These are phyloP conservation scores for Nemotelus nigrinus DNA, from an alignment of 2,888 invertebrate species.

Conservation along the genomic window DNA sequence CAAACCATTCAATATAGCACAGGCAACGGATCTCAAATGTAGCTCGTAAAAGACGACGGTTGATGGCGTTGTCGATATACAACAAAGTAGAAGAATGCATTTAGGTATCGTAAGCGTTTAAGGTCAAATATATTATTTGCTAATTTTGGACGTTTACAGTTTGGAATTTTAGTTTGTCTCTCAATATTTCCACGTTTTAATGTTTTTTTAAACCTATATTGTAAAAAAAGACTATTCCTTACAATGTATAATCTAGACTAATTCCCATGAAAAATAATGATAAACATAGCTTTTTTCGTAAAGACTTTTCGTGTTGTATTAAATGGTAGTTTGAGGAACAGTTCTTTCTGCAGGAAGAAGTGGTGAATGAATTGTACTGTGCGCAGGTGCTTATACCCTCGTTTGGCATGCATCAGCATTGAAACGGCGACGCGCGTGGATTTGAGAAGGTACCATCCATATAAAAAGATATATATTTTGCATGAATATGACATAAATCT, in stretches of 20 bases:
- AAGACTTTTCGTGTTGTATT: no score
- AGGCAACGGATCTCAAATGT: conserved; percentile 48
- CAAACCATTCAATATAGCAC: conserved; percentile 49
- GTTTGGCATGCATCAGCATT: no score
- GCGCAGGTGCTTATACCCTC: no score
- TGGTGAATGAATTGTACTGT: no score
- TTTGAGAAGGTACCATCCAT: no score
- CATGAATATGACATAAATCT: no score
- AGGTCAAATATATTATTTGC: conserved; percentile 33
- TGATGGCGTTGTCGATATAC: background rate
- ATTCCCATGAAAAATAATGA: conserved; percentile 3
- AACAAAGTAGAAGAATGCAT: conserved; percentile 6
- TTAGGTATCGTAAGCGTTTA: conserved; percentile 17
- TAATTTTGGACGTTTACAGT: background rate
- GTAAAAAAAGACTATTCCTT: conserved; percentile 19
- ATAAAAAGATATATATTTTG: no score
- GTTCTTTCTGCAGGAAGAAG: no score
- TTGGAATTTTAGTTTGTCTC: conserved; percentile 1
- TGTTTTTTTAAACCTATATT: conserved; percentile 20
- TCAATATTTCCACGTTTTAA: conserved; percentile 5
- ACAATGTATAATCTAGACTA: conserved; percentile 21
- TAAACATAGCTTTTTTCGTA: background rate
- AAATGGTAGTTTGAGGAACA: no score
- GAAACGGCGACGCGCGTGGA: no score
- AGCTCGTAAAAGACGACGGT: background rate